Evolutionary conservation across 2,113 vertebrate genomes (phyloP).

Genomic region (Otis tarda): DNA sequence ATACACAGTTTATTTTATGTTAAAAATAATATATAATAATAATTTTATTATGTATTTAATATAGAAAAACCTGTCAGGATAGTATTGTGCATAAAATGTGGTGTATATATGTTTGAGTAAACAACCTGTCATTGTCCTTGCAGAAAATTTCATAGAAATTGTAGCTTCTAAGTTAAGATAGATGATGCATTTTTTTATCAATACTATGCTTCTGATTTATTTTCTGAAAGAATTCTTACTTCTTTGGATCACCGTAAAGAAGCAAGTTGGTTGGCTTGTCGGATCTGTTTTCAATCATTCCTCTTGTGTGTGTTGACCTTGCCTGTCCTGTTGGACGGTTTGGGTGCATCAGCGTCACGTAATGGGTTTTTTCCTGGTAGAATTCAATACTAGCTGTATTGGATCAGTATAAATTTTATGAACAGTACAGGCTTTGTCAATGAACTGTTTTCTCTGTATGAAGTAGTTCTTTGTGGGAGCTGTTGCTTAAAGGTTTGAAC

Average conservation of each 20-base stretch:
- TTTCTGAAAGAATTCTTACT: not conserved
- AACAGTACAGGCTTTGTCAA: not conserved
- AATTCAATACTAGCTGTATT: slow-evolving; percentile 1
- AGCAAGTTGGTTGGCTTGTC: not conserved
- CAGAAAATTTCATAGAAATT: not conserved
- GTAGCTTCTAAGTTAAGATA: not conserved
- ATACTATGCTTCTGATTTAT: not conserved
- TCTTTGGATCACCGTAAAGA: not conserved
- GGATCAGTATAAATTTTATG: slow-evolving; percentile 10
- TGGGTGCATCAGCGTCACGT: not conserved
- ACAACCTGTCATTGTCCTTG: not conserved
- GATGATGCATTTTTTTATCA: not conserved
- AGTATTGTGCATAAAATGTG: not conserved
- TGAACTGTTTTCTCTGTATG: not conserved
- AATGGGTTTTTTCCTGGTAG: not conserved
- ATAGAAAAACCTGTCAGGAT: not conserved
- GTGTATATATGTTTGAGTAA: not conserved
- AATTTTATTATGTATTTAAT: not conserved
- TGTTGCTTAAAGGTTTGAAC: not conserved
- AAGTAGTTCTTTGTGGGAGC: not conserved
- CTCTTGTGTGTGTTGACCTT: not conserved
- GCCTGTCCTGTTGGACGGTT: not conserved
- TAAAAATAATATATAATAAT: not conserved
- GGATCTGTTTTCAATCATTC: not conserved
- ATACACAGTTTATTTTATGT: not conserved